A percentile compares a stretch with the other conserved stretches of the same genome.
phyloP scores from a whole-genome alignment of 2,888 invertebrate species.

The Drosophila planitibia region DNA sequence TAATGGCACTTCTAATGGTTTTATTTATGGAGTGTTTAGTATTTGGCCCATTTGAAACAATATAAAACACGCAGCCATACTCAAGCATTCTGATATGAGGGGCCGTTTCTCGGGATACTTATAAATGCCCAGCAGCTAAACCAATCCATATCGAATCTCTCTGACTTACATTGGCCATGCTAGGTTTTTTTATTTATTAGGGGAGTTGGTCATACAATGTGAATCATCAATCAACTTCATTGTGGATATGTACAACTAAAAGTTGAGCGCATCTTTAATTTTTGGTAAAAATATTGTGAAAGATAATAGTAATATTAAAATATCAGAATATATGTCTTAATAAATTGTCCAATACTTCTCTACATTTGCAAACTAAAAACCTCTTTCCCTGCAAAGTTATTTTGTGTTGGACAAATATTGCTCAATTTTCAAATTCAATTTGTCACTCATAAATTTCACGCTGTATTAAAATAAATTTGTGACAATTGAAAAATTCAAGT shows the following conservation, averaged over 20 bases:
- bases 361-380: neutral
- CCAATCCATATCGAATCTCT: constrained; percentile 52
- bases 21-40: constrained; percentile 84
- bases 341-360: neutral
- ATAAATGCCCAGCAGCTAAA: constrained; percentile 53
- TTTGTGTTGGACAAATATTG: constrained; percentile 55
- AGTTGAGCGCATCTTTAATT: constrained; percentile 8
- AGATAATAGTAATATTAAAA: neutral
- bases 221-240: constrained; percentile 80
- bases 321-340: neutral
- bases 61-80: constrained; percentile 51
- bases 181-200: constrained; percentile 16
- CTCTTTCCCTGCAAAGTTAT: constrained; percentile 1
- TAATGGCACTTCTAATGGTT: constrained; percentile 71
- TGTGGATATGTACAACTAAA: constrained; percentile 1
- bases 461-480: constrained; percentile 80
- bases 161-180: constrained; percentile 25
- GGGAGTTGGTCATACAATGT: constrained; percentile 24
- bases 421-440: constrained; percentile 82
- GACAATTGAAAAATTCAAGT: constrained; percentile 77
- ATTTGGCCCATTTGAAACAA: constrained; percentile 67
- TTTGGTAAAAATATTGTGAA: neutral
- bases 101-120: constrained; percentile 19
- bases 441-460: constrained; percentile 83
- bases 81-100: constrained; percentile 40